phyloP scores from a whole-genome alignment of 2,888 invertebrate genomes.

The Nomada ruficornis region DNA sequence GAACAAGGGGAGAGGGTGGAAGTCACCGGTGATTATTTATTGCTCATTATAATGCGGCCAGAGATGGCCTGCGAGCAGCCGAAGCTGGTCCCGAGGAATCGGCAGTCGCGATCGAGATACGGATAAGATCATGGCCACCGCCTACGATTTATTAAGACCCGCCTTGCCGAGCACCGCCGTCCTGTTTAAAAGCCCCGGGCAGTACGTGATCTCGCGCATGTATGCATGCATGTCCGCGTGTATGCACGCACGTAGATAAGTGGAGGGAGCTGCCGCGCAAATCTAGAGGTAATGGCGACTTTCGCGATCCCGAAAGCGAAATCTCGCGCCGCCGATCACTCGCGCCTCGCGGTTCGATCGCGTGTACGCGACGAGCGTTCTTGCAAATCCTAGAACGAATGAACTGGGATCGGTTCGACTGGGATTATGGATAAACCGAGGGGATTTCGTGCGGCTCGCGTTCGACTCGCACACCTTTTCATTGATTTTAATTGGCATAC shows the following conservation, averaged over 20 bases:
- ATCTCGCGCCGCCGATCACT: slow-evolving; percentile 15
- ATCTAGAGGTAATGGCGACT: slow-evolving; percentile 21
- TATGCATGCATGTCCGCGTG: neutral
- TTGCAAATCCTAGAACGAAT: slow-evolving; percentile 20
- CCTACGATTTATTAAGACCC: slow-evolving; percentile 79
- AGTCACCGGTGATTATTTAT: slow-evolving; percentile 78
- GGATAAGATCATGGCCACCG: slow-evolving; percentile 74
- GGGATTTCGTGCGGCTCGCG: slow-evolving; percentile 8
- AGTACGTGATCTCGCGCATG: slow-evolving; percentile 7
- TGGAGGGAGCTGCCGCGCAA: slow-evolving; percentile 25
- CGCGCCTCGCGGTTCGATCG: slow-evolving; percentile 7
- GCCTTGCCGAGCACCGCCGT: slow-evolving; percentile 39
- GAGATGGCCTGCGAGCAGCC: slow-evolving; percentile 61
- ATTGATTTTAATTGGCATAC: slow-evolving; percentile 16
- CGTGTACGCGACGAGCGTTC: slow-evolving; percentile 3
- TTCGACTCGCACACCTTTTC: slow-evolving; percentile 3
- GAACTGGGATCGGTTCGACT: neutral
- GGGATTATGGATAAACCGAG: slow-evolving; percentile 1
- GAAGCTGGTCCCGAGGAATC: slow-evolving; percentile 66
- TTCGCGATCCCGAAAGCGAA: slow-evolving; percentile 56
- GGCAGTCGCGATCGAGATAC: slow-evolving; percentile 76
- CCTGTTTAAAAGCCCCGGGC: slow-evolving; percentile 34
- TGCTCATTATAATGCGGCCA: slow-evolving; percentile 78
- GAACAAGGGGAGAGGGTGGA: slow-evolving; percentile 57
- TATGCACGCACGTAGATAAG: neutral